Evolutionary conservation across 2,113 vertebrate species (phyloP), one percentile per base, ranked within the genome.

Genomic region (Indicator maculatus): DNA sequence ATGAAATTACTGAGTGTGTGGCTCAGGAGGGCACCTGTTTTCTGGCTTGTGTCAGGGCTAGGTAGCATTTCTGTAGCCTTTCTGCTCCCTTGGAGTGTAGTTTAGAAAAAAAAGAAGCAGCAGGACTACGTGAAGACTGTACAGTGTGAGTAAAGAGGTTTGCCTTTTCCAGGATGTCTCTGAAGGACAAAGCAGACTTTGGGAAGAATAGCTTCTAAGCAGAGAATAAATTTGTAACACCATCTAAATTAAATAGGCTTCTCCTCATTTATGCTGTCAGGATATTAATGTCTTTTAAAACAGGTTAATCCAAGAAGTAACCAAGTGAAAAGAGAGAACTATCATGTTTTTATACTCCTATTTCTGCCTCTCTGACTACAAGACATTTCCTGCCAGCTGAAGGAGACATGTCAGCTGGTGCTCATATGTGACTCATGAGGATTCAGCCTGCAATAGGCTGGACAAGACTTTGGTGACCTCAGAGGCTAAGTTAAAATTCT

Each of bases 281-380:
- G 12, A 19, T 90, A 87, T 72, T 69, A 75, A 80, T 73, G 63
- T 13, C 11, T 92, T 93, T 79, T 87, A 60, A 76, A 72, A 65
- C 7, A 59, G 24, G 11, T 65, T 87, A 85, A 77, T 87, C 19
- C 17, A 61, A 84, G 56, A 94, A 87, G 60, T 66, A 94, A 89
- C 27, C 65, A 88, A 91, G 75, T 63, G 66, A 82, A 84, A 92
- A 85, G 52, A 71, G 55, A 85, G 12, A 11, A 44, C 50, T 82
- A 6, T 19, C 31, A 14, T 13, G 55, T 18, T 69, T 85, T 26
- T 52, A 41, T 63, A 23, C 66, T 84, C 8, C 21, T 80, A 5
- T 89, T 94, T 94, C 71, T 93, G 64, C 28, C 16, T 70, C 18
- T 93, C 36, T 70, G 60, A 79, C 71, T 89, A 30, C 28, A 87